Evolutionary conservation across 1,140 invertebrate species (phyloP).

Genomic region (Nephotettix cincticeps): DNA sequence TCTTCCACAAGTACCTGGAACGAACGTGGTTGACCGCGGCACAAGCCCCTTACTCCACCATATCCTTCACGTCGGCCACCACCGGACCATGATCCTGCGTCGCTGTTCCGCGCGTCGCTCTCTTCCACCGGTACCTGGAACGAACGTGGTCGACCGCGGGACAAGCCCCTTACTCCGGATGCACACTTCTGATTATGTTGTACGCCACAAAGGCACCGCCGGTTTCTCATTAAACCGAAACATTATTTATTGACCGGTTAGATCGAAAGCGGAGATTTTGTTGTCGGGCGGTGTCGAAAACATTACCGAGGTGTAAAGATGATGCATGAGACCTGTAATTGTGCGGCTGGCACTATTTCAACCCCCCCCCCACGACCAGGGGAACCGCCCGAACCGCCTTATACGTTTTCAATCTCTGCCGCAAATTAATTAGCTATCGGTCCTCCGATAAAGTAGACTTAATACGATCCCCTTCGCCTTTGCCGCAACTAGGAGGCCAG

Average conservation of each 20-base stretch:
- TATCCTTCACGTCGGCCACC: too few relatives aligned
- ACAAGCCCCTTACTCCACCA: neutral
- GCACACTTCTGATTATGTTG: conserved; percentile 12
- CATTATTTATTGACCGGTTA: conserved; percentile 12
- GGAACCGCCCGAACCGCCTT: neutral
- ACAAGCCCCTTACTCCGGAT: neutral
- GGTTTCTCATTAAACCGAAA: conserved; percentile 12
- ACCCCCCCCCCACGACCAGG: neutral
- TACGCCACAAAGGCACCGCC: conserved; percentile 1
- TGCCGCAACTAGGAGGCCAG: too few relatives aligned
- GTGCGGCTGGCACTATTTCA: neutral
- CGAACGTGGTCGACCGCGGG: too few relatives aligned
- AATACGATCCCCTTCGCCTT: neutral
- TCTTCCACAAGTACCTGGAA: too few relatives aligned
- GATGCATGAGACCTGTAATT: neutral
- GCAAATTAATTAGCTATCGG: conserved; percentile 12
- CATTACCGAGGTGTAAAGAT: conserved; percentile 12
- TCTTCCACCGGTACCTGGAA: too few relatives aligned
- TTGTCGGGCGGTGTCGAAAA: conserved; percentile 9
- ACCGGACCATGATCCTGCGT: too few relatives aligned
- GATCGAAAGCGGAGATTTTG: conserved; percentile 12
- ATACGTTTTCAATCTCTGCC: conserved; percentile 6
- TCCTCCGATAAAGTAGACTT: conserved; percentile 6
- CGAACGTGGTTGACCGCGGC: too few relatives aligned
- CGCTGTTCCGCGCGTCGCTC: too few relatives aligned